A percentile compares a stretch with the other conserved stretches of the same genome.
Evolutionary conservation across 2,888 invertebrate genomes (phyloP).

Genomic region (Aspidiotus rigidus): DNA sequence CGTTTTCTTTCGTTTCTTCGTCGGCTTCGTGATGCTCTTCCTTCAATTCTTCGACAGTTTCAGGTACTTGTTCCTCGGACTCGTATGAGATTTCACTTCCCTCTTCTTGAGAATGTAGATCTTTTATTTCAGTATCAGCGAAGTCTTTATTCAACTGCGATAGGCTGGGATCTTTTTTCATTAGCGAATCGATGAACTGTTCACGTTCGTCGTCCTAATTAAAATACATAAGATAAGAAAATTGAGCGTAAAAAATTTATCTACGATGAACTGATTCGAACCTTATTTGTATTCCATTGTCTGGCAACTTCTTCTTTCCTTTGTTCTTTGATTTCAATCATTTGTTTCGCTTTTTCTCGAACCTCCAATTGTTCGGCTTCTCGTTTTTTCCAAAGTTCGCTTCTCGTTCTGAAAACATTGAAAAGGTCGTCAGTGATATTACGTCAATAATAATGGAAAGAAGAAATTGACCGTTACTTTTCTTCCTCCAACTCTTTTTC

Average conservation of each 20-base stretch:
- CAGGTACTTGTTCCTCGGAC: too few relatives aligned
- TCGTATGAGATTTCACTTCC: too few relatives aligned
- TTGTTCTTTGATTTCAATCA: neutral
- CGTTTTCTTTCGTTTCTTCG: too few relatives aligned
- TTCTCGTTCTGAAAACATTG: neutral
- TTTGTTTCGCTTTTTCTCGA: constrained; percentile 7
- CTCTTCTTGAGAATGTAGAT: too few relatives aligned
- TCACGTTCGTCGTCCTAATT: neutral
- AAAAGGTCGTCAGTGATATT: neutral
- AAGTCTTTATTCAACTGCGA: too few relatives aligned
- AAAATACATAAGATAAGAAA: too few relatives aligned
- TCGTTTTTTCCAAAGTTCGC: neutral
- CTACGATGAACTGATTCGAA: too few relatives aligned
- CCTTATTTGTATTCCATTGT: too few relatives aligned
- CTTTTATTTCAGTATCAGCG: too few relatives aligned
- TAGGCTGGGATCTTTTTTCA: neutral
- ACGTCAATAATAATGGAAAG: neutral
- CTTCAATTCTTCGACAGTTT: too few relatives aligned
- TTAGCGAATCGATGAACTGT: neutral
- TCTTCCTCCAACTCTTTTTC: neutral
- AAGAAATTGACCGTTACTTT: neutral
- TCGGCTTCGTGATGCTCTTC: too few relatives aligned
- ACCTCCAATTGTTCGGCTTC: neutral
- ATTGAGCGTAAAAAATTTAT: too few relatives aligned
- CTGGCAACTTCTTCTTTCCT: neutral